Evolutionary conservation across 2,113 vertebrate genomes (phyloP).

Genomic region (Phasianus colchicus): DNA sequence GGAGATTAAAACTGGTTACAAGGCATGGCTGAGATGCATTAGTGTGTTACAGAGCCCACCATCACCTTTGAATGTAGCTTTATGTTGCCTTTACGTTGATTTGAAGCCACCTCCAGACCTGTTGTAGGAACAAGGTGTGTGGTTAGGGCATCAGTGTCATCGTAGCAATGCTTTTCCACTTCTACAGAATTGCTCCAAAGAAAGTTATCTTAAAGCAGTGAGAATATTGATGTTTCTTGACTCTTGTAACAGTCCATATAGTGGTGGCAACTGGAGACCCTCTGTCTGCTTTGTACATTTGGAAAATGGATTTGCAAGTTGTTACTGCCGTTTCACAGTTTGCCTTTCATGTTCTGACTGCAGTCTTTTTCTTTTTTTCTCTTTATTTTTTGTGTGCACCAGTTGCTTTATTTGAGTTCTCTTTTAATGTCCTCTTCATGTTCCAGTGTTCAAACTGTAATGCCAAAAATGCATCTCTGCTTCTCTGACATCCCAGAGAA

Average conservation of each 20-base stretch:
- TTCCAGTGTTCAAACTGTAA: neutral
- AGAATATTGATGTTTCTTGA: neutral
- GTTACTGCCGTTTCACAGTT: neutral
- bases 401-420: neutral
- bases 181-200: neutral
- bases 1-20: neutral
- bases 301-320: slow-evolving; percentile 5
- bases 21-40: neutral
- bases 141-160: neutral
- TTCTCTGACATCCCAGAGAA: neutral
- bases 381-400: too few species aligned
- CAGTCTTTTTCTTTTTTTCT: too few species aligned
- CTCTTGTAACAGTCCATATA: neutral
- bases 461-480: neutral
- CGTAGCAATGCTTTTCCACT: neutral
- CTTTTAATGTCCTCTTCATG: neutral
- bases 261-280: neutral
- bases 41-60: neutral
- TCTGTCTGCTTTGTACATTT: neutral
- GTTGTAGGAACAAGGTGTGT: neutral
- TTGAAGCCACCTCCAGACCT: neutral
- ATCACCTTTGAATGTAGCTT: neutral
- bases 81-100: neutral
- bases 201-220: neutral
- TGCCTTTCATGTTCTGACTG: neutral